Conservation (phyloP, 1,140 invertebrate species). For the Globodera ellingtonae region DNA sequence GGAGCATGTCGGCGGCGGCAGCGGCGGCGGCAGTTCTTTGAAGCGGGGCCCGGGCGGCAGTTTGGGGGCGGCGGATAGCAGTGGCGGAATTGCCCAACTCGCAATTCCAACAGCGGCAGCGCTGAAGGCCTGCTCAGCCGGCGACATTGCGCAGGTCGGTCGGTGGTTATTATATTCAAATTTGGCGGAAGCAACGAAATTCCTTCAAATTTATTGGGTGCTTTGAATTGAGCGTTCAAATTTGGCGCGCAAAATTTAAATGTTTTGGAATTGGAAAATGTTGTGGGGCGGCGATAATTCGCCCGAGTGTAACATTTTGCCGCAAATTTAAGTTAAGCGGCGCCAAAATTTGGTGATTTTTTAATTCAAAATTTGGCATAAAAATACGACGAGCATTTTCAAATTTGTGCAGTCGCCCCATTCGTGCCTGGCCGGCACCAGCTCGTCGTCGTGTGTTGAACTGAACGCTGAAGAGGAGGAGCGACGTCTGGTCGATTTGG, state of each 20-base stretch:
- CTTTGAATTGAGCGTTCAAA: too few species aligned
- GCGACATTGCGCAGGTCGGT: conserved; percentile 1
- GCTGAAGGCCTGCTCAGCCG: conserved; percentile 2
- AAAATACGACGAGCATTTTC: background rate
- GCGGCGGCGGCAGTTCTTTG: conserved; percentile 18
- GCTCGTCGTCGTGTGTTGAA: conserved; percentile 14
- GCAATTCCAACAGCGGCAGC: conserved; percentile 1
- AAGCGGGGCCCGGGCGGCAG: conserved; percentile 17
- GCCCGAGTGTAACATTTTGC: too few species aligned
- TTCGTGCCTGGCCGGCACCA: conserved; percentile 10
- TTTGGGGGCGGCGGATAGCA: conserved; percentile 20
- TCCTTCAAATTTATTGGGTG: too few species aligned
- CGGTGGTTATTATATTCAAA: too few species aligned
- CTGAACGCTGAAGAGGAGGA: conserved; percentile 32
- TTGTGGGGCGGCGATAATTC: too few species aligned
- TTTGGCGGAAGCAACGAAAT: background rate
- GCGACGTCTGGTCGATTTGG: conserved; percentile 50
- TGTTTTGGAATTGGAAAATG: too few species aligned
- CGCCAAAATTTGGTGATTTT: too few species aligned
- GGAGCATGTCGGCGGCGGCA: background rate
- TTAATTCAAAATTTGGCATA: too few species aligned
- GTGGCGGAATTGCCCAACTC: conserved; percentile 6
- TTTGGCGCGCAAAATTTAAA: too few species aligned
- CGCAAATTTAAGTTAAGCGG: too few species aligned
- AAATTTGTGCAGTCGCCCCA: conserved; percentile 5